These are phyloP conservation scores for Karalla daura DNA, from an alignment of 2,797 vertebrate species.

Conservation along the genomic window DNA sequence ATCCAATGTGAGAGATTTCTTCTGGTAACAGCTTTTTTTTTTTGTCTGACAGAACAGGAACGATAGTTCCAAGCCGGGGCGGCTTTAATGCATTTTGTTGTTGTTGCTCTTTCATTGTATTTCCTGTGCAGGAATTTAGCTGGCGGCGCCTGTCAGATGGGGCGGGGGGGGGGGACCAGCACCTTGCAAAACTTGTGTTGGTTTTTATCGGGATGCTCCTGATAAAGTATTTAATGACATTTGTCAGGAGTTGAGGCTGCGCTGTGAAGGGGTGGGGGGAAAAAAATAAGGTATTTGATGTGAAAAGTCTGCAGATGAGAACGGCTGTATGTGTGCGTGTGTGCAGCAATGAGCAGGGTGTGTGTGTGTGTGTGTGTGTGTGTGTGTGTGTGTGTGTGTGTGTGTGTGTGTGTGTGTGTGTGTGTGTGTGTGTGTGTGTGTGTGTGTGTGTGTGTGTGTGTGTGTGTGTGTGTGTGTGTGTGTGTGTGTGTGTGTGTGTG, in stretches of 20 bases:
- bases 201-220: conserved; percentile 67
- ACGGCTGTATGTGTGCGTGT: conserved; percentile 26
- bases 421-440: conserved; percentile 26
- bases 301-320: conserved; percentile 55
- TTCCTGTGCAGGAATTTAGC: conserved; percentile 62
- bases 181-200: conserved; percentile 54
- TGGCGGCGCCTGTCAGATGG: conserved; percentile 59
- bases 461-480: conserved; percentile 33
- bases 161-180: too few relatives aligned
- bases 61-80: conserved; percentile 49
- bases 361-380: conserved; percentile 10
- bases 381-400: conserved; percentile 22
- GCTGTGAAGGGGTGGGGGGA: conserved; percentile 7
- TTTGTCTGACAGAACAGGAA: conserved; percentile 85
- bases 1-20: conserved; percentile 1
- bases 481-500: conserved; percentile 5
- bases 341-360: conserved; percentile 33
- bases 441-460: conserved; percentile 26
- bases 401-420: conserved; percentile 9
- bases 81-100: conserved; percentile 68
- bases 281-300: conserved; percentile 39
- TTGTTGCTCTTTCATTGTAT: conserved; percentile 62
- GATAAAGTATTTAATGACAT: conserved; percentile 76
- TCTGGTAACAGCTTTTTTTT: conserved; percentile 35
- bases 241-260: conserved; percentile 62